Conservation (phyloP, 2,797 vertebrate species). For the Lepidocolaptes lacrymiger region DNA sequence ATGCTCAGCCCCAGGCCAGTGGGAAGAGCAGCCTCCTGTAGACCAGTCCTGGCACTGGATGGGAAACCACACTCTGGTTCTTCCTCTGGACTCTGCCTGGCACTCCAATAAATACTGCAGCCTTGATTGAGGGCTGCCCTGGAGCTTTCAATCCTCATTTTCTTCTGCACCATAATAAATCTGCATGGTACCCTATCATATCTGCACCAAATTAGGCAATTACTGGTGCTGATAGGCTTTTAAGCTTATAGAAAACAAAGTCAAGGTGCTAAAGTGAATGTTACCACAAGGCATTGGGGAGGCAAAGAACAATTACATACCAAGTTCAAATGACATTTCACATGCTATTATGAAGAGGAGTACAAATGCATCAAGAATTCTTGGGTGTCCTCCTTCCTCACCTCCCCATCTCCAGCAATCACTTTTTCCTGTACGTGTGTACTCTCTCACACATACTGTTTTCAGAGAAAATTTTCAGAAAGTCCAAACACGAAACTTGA, state of each 20-base stretch:
- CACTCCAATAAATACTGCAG: background rate
- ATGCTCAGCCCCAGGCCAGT: accelerated
- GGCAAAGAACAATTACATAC: background rate
- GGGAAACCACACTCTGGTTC: accelerated
- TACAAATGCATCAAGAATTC: background rate
- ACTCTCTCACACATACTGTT: constrained; percentile 14
- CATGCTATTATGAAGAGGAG: background rate
- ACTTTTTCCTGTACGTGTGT: constrained; percentile 11
- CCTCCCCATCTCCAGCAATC: background rate
- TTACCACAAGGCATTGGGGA: background rate
- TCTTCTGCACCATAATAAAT: background rate
- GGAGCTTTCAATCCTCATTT: constrained; percentile 3
- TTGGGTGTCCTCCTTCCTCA: background rate
- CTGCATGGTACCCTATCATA: background rate
- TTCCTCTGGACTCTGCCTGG: background rate
- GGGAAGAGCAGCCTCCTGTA: background rate
- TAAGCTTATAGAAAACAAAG: background rate
- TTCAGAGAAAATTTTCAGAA: constrained; percentile 58
- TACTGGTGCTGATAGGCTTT: background rate
- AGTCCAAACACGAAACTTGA: constrained; percentile 48
- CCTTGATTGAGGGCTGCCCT: background rate
- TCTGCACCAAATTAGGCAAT: background rate
- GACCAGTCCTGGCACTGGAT: background rate
- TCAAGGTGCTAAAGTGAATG: background rate
- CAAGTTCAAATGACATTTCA: background rate